phyloP scores from a whole-genome alignment of 2,113 vertebrate genomes.

The Leptocoma aspasia region DNA sequence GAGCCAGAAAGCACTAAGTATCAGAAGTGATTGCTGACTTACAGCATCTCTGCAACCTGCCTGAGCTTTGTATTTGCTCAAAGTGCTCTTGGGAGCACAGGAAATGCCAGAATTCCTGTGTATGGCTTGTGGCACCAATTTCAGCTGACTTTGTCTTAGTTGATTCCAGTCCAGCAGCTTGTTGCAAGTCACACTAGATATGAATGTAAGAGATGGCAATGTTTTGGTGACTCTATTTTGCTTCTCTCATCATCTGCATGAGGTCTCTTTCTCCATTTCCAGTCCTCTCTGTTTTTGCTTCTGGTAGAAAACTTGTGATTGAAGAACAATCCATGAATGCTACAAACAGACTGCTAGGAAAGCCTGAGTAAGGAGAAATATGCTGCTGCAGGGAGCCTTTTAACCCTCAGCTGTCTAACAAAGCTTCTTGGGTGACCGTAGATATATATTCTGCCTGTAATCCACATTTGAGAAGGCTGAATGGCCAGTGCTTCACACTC shows the following conservation, averaged over 20 bases:
- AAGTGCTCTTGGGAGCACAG: neutral
- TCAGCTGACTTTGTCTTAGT: neutral
- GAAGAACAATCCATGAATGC: neutral
- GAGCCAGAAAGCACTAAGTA: neutral
- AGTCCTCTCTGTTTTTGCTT: neutral
- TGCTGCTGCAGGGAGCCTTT: neutral
- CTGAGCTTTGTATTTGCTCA: neutral
- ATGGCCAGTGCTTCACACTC: neutral
- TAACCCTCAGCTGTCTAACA: neutral
- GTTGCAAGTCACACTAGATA: neutral
- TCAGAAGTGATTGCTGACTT: neutral
- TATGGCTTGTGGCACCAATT: neutral
- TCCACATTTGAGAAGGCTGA: neutral
- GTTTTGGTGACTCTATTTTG: neutral
- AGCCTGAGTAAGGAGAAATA: neutral
- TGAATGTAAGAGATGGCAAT: neutral
- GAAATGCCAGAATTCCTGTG: neutral
- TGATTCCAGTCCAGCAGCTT: neutral
- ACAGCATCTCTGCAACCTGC: neutral
- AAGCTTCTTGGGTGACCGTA: neutral
- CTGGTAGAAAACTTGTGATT: neutral
- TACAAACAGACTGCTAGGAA: neutral
- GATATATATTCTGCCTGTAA: accelerated
- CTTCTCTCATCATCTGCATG: neutral
- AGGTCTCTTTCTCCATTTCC: neutral